Percentiles rank a stretch among this genome's conserved stretches.
Evolutionary conservation across 1,140 invertebrate genomes (phyloP).

Genomic region (Drosophila sproati): DNA sequence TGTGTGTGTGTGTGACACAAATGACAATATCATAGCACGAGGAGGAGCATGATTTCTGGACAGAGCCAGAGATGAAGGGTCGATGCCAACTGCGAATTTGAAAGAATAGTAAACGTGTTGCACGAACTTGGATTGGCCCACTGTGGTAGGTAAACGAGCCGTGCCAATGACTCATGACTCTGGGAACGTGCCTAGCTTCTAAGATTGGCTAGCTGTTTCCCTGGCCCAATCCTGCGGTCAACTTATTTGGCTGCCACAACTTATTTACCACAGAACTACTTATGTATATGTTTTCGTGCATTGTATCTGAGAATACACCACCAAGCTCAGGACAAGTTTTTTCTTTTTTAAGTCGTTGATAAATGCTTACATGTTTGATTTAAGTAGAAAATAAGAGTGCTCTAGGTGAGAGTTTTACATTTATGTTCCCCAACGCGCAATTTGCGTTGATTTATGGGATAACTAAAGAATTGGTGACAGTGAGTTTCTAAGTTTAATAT

Average conservation of each 20-base stretch:
- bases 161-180: conserved; percentile 1
- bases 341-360: too few species aligned
- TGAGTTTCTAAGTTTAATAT: too few species aligned
- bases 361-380: neutral
- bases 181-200: neutral
- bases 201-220: neutral
- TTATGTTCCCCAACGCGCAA: neutral
- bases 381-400: too few species aligned
- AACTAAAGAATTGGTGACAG: too few species aligned
- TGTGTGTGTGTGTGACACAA: conserved; percentile 26
- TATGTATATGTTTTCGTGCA: neutral
- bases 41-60: conserved; percentile 55
- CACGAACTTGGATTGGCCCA: neutral
- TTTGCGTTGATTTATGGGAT: too few species aligned
- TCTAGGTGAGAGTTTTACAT: neutral
- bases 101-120: conserved; percentile 35
- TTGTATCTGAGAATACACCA: too few species aligned
- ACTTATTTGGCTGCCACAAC: conserved; percentile 1
- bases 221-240: neutral
- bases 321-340: too few species aligned
- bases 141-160: conserved; percentile 2
- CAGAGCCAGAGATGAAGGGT: neutral
- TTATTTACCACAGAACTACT: neutral
- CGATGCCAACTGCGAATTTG: conserved; percentile 33
- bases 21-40: conserved; percentile 74